Evolutionary conservation across 2,797 vertebrate genomes (phyloP).

Genomic region (Cryptoblepharus egeriae): DNA sequence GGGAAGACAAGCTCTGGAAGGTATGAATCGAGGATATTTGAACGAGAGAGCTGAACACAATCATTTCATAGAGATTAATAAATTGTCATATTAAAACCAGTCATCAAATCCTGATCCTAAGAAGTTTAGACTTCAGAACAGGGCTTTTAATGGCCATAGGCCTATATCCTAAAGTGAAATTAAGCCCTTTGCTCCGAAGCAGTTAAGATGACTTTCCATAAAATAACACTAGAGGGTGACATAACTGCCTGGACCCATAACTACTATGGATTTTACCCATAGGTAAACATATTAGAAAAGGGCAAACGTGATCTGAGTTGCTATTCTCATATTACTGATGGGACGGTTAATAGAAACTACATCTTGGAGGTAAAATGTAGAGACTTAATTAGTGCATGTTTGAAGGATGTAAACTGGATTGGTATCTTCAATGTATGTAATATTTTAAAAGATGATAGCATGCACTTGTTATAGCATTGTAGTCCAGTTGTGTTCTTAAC

Average conservation of each 20-base stretch:
- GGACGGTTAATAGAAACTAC: neutral
- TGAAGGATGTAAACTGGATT: neutral
- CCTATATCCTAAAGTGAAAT: too few relatives aligned
- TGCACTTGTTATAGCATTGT: neutral
- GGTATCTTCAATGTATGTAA: neutral
- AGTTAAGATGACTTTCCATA: too few relatives aligned
- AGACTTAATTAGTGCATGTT: neutral
- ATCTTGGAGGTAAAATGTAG: neutral
- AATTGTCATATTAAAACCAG: too few relatives aligned
- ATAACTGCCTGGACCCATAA: too few relatives aligned
- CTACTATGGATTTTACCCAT: too few relatives aligned
- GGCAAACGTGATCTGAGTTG: neutral
- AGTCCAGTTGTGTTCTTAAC: neutral
- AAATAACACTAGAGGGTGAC: too few relatives aligned
- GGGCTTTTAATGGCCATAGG: neutral
- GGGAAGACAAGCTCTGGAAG: neutral
- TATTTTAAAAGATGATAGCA: neutral
- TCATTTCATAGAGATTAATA: too few relatives aligned
- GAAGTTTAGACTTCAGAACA: too few relatives aligned
- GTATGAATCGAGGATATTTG: too few relatives aligned
- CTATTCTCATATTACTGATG: neutral
- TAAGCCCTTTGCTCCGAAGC: too few relatives aligned
- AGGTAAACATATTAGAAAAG: neutral
- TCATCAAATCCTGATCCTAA: too few relatives aligned
- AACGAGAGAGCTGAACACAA: neutral